Base-by-base conservation (phyloP, 2,113 vertebrate species). In the Scortum barcoo region DNA sequence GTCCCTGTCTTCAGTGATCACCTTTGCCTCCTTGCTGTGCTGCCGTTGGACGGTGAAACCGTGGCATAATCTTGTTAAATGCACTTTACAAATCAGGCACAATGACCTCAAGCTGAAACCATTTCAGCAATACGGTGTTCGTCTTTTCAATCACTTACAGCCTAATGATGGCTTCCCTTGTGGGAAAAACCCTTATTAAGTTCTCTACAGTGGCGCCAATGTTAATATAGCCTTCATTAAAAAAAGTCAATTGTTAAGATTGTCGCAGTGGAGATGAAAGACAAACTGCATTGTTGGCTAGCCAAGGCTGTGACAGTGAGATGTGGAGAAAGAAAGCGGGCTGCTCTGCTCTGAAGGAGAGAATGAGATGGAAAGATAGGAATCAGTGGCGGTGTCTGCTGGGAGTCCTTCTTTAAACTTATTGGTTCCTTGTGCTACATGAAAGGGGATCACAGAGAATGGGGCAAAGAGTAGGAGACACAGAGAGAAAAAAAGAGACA, bases 401-500 rank as follows among this genome's bases (percentile, higher is more conserved):
- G 74, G 62, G 63, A 89, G 68, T 68, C 78, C 19, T 60, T 65
- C 78, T 66, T 65, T 22, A 57, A 28, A 79, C 70, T 76, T 74
- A 68, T 90, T 89, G 77, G 81, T 88, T 90, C 81, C 89, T 87
- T 74, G 85, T 90, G 84, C 77, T 65, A 74, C 84, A 90, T 86
- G 56, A 92, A 91, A 90, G 81, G 61, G 69, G 88, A 90, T 88
- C 78, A 76, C 16, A 7, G 60, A 80, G 67, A 73, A 80, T 14
- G 66, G 77, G 66, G 51, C 33, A 80, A 74, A 63, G 66, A 58
- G 68, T 22, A 36, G 42, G 77, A 78, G 79, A 88, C 5, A 28
- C 40, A 72, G 58, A 68, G 30, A 76, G 13, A 72, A 46, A 56
- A 19, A 71, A 26, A 74, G 58, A 62, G 24, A 80, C 20, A 54